Conservation (phyloP, 2,113 vertebrate species). For the Trochalopteron elliotii region DNA sequence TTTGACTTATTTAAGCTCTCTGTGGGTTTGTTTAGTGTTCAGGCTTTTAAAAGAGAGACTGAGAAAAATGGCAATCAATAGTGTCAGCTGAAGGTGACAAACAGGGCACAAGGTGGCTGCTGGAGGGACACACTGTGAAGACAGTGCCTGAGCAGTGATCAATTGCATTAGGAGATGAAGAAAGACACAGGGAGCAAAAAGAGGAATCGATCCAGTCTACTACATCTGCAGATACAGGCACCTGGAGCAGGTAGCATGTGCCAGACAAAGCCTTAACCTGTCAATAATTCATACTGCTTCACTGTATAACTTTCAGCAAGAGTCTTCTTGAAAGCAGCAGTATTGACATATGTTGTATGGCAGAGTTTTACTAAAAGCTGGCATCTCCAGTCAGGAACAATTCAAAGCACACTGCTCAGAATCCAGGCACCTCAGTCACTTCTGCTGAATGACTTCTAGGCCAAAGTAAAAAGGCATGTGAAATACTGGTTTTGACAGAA, state of each 20-base stretch:
- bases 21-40: background rate
- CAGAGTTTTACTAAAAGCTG: background rate
- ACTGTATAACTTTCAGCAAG: conserved; percentile 8
- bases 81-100: conserved; percentile 44
- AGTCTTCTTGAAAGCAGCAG: conserved; percentile 19
- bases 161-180: conserved; percentile 26
- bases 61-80: conserved; percentile 44
- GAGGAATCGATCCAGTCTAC: conserved; percentile 17
- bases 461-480: background rate
- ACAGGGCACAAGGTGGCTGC: background rate
- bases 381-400: background rate
- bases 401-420: background rate
- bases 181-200: conserved; percentile 30
- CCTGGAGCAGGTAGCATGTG: conserved; percentile 20
- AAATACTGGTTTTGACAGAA: background rate
- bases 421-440: background rate
- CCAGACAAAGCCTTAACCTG: conserved; percentile 4
- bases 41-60: conserved; percentile 1
- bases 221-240: conserved; percentile 5
- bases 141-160: background rate
- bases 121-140: background rate
- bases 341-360: background rate
- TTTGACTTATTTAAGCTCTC: conserved; percentile 20
- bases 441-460: background rate
- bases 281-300: conserved; percentile 34